Conservation (phyloP, 2,113 vertebrate genomes). For the Fulica atra region DNA sequence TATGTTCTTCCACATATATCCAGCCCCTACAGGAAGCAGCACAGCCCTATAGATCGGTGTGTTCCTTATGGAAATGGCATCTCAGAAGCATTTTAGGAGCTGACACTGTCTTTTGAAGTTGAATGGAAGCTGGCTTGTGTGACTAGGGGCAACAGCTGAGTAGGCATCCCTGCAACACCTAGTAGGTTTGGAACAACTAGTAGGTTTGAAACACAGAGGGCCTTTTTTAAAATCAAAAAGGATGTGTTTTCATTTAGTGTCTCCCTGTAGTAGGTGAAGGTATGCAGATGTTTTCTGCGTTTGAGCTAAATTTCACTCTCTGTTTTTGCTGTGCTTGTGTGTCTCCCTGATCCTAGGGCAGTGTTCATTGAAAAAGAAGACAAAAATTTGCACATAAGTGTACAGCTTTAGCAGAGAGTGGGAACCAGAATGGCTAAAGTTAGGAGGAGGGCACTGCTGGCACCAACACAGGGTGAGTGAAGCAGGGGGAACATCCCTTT, state of each 20-base stretch:
- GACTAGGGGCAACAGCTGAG: background rate
- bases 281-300: background rate
- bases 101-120: rapidly evolving
- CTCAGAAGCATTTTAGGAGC: background rate
- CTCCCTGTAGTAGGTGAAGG: background rate
- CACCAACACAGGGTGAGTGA: background rate
- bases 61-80: background rate
- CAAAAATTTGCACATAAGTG: background rate
- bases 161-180: background rate
- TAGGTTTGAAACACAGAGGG: background rate
- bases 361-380: background rate
- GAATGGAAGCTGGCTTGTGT: background rate
- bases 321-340: background rate
- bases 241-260: background rate
- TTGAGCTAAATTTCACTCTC: background rate
- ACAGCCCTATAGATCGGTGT: background rate
- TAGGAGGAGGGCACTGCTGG: background rate
- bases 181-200: background rate
- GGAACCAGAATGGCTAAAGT: background rate
- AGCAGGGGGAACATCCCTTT: background rate
- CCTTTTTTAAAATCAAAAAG: background rate
- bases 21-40: background rate
- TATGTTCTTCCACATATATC: background rate
- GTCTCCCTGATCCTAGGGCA: background rate
- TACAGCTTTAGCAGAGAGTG: background rate